Evolutionary conservation across 2,113 vertebrate species (phyloP).

Genomic region (Tetrax tetrax): DNA sequence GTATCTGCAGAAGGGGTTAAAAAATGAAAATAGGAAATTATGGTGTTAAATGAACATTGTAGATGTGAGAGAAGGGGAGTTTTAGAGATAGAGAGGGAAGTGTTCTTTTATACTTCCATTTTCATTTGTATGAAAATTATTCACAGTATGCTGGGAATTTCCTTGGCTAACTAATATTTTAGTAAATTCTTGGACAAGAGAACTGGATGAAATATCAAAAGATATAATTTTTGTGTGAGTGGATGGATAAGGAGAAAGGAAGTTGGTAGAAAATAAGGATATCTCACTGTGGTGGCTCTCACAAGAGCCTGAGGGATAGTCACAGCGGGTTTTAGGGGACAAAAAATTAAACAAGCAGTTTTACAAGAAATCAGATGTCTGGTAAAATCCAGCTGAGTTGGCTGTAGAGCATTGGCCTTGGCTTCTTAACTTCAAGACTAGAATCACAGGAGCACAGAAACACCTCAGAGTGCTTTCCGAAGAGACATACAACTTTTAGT

Average conservation of each 20-base stretch:
- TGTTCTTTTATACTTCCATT: neutral
- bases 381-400: neutral
- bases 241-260: neutral
- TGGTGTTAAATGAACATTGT: neutral
- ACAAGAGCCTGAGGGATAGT: neutral
- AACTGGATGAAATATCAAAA: neutral
- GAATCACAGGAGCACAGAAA: neutral
- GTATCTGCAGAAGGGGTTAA: neutral
- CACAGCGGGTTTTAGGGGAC: neutral
- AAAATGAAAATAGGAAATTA: neutral
- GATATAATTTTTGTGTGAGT: neutral
- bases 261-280: neutral
- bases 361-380: neutral
- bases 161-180: neutral
- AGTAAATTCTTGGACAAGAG: neutral
- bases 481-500: neutral
- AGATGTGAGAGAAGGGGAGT: neutral
- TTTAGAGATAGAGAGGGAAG: neutral
- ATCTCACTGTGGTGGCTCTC: neutral
- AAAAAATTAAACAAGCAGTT: neutral
- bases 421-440: neutral
- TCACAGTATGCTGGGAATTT: neutral
- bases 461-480: neutral
- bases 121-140: neutral
- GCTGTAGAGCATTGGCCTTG: neutral